Evolutionary conservation across 2,888 invertebrate genomes (phyloP), one percentile per base, ranked within the genome.

Genomic region (Tetrapedia diversipes): DNA sequence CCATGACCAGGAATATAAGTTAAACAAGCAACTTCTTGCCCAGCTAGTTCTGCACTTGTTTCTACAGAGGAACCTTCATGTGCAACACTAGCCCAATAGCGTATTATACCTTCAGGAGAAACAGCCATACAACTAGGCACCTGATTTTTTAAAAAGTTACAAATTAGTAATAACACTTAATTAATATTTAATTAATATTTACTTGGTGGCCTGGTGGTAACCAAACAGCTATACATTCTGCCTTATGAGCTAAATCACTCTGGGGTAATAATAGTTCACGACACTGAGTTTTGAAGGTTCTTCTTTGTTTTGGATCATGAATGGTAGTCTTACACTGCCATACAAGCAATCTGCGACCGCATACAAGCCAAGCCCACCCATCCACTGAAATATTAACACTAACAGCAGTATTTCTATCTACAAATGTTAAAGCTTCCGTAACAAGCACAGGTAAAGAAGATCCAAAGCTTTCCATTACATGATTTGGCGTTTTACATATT

Each of bases 61-160:
- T 98, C 98, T 16, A 96, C 94, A 14, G 96, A 97, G 0, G 96
- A 95, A 0, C 96, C 96, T 89, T 98, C 98, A 85, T 98, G 97
- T 0, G 96, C 96, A 43, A 98, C 95, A 4, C 96, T 97, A 0
- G 97, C 94, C 98, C 98, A 99, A 92, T 96, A 98, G n/a, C 98
- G 94, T 0, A 98, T 95, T 60, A 96, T 95, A 41, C 98, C 98
- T 89, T 98, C 98, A 0, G 98, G 98, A 0, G 98, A 98, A 0
- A 98, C 97, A 19, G 98, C 98, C 84, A 98, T 94, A 87, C 97
- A 97, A 0, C 97, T 95, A 10, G 97, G 97, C 90, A 95, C 93
- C 94, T 94, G 69, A 54, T 4, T 0, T 27, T 51, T 19, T 19
- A 6, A 27, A 49, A 41, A 14, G 4, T 32, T 11, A 37, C n/a